Base-by-base conservation (phyloP, 2,113 vertebrate genomes). In the Dicaeum eximium region DNA sequence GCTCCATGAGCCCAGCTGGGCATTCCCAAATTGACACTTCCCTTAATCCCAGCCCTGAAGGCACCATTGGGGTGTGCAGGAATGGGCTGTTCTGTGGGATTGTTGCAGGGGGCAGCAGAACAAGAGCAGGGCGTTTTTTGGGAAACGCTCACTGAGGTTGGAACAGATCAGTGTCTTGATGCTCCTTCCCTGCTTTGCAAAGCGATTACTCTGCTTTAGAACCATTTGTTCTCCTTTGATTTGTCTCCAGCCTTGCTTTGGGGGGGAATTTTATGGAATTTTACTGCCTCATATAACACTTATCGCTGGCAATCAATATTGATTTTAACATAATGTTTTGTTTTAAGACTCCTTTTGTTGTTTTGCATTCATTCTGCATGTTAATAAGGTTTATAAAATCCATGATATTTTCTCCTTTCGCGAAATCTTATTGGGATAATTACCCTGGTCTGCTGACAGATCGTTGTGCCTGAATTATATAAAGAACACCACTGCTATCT, bases 371-470 rank as follows among this genome's bases (percentile, higher is more conserved):
- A 25, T 44, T 53, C 73, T 31, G 89, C 96, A 94, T 90, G 89
- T 60, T 95, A 96, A 96, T 88, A 51, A 80, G 95, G 88, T 94
- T 96, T 91, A 78, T 90, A 94, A 94, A 95, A 96, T 84, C 92
- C 82, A 53, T 64, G 61, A 83, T 86, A 86, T 95, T 93, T 90
- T 70, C 78, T 86, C 50, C 1, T 92, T 95, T 86, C 13, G 64
- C 81, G 90, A 95, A 96, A 88, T 93, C 96, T 93, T 90, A 81
- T 58, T 92, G 93, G 80, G 94, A 97, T 97, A 97, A 96, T 97
- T 92, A 95, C 88, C 87, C 94, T 60, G 75, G 86, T 60, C 64
- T 84, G 82, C 35, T 94, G 93, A 95, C 92, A 91, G 92, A 95
- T 87, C 66, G 45, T 92, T 96, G 86, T 90, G 90, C 64, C 94